Percentiles rank a stretch among this genome's conserved stretches.
Evolutionary conservation across 2,797 vertebrate genomes (phyloP).

Genomic region (Tenualosa ilisha): DNA sequence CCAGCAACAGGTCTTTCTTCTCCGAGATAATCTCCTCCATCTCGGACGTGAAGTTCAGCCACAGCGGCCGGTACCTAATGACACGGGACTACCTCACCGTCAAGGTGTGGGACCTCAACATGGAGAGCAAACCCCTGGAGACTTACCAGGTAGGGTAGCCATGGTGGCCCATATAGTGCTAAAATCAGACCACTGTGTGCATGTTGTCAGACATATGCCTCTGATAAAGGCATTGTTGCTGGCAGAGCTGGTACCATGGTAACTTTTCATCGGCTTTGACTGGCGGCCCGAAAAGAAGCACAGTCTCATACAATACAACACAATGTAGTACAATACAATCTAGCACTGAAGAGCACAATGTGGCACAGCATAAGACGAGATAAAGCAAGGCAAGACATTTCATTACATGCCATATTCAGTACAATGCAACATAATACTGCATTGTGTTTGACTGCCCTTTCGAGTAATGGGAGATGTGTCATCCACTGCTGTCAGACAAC

Average conservation of each 20-base stretch:
- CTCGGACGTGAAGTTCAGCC: slow-evolving; percentile 90
- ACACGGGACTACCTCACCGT: slow-evolving; percentile 88
- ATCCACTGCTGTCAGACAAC: neutral
- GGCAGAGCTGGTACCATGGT: neutral
- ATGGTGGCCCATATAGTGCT: neutral
- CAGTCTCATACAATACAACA: neutral
- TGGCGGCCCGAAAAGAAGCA: neutral
- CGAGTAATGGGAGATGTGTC: slow-evolving; percentile 11
- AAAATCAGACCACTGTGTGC: neutral
- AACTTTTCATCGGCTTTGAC: neutral
- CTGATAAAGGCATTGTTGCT: neutral
- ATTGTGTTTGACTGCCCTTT: neutral
- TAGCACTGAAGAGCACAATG: neutral
- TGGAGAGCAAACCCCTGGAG: slow-evolving; percentile 87
- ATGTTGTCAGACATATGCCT: neutral
- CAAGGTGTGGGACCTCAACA: slow-evolving; percentile 90
- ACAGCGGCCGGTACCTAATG: slow-evolving; percentile 88
- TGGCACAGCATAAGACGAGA: neutral
- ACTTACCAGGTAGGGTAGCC: slow-evolving; percentile 80
- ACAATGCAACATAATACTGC: neutral
- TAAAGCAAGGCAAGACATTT: neutral
- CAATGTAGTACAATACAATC: neutral
- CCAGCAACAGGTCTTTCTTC: slow-evolving; percentile 88
- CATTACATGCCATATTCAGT: neutral
- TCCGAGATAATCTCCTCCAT: slow-evolving; percentile 91